Evolutionary conservation across 2,113 vertebrate species (phyloP), one percentile per base, ranked within the genome.

Genomic region (Entomyzon cyanotis): DNA sequence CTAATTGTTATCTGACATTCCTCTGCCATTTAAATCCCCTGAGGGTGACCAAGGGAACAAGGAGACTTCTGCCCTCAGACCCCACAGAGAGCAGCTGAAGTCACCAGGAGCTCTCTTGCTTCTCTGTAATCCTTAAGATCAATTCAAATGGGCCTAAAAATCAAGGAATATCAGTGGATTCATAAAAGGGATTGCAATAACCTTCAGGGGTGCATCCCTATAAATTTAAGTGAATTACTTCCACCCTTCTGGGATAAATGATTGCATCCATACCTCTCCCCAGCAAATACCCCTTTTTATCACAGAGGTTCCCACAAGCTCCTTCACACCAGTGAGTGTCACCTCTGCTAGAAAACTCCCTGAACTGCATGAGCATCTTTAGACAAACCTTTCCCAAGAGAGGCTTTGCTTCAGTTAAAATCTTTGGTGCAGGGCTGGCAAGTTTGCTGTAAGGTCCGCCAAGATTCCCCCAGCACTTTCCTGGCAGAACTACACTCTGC

Each of bases 391-490:
- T 79, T 75, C 75, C 94, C 88, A 52, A 15, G 24, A 60, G 84
- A 86, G 87, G 74, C 75, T 50, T 1, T 64, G 50, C 74, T 89
- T 52, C 10, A 53, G 79, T 79, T 86, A 74, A 93, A 96, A 74
- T 30, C 82, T 39, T n/a, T 73, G 84, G 68, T 90, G 77, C 83
- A 82, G 19, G 58, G 94, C 75, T 78, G 91, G 62, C 62, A 75
- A 74, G 76, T 87, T 85, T 84, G 94, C 95, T 84, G 55, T 3
- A 22, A 94, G 93, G 84, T 20, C 86, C 86, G 95, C 95, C 93
- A 95, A 87, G 90, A 9, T 10, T 52, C 47, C 90, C 87, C 89
- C 75, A 90, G 88, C 89, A 10, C 85, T 25, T 31, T 25, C 11
- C 90, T 89, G 56, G 94, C 91, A 67, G 91, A 89, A 37, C 65